Conservation (phyloP, 2,113 vertebrate genomes). For the Melanotaenia duboulayi region DNA sequence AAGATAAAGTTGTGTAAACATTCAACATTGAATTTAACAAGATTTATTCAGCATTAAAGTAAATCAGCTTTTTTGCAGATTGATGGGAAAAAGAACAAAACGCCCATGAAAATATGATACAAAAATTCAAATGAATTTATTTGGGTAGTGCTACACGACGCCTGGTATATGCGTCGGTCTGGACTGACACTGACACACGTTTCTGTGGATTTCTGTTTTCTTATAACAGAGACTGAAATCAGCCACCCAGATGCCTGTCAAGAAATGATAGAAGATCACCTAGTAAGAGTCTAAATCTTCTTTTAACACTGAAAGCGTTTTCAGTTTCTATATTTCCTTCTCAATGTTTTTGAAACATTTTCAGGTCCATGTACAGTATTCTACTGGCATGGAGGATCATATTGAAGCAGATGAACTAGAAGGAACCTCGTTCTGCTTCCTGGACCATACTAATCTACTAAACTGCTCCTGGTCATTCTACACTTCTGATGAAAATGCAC, state of each 20-base stretch:
- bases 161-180: too few species aligned
- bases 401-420: rapidly evolving
- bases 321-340: neutral
- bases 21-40: too few species aligned
- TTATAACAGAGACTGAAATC: conserved; percentile 5
- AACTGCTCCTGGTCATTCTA: conserved; percentile 68
- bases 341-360: conserved; percentile 4
- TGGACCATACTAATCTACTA: conserved; percentile 41
- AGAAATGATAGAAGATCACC: rapidly evolving
- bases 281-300: neutral
- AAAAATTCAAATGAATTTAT: too few species aligned
- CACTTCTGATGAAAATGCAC: neutral
- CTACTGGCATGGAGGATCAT: rapidly evolving
- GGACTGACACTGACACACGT: too few species aligned
- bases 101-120: too few species aligned
- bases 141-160: too few species aligned
- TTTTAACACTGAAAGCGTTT: neutral
- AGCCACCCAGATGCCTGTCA: conserved; percentile 2
- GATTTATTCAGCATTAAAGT: too few species aligned
- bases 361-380: rapidly evolving
- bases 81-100: too few species aligned
- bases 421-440: conserved; percentile 20
- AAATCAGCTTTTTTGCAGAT: too few species aligned
- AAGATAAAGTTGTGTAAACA: neutral
- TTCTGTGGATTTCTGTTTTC: neutral